phyloP scores from a whole-genome alignment of 1,140 invertebrate species.

The Panagrolaimus sp. region DNA sequence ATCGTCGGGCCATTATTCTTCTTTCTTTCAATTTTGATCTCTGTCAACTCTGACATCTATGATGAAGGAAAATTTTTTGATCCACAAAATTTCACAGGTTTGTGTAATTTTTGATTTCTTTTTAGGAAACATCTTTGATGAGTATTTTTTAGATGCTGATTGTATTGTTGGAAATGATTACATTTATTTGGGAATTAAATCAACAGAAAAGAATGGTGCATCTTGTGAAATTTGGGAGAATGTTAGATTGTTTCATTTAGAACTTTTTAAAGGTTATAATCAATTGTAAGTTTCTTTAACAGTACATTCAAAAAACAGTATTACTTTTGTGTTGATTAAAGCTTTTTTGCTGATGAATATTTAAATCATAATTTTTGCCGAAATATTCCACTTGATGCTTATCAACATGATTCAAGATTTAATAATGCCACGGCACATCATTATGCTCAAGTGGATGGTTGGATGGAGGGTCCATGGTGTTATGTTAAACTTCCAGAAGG shows the following conservation, averaged over 20 bases:
- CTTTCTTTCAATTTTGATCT: not conserved
- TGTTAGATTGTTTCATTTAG: not conserved
- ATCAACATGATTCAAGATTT: constrained; percentile 4
- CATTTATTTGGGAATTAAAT: constrained; percentile 15
- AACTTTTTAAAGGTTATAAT: constrained; percentile 20
- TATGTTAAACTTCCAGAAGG: constrained; percentile 8
- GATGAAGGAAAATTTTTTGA: constrained; percentile 17
- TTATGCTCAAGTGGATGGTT: constrained; percentile 15
- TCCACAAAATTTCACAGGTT: constrained; percentile 19
- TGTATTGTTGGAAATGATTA: constrained; percentile 12
- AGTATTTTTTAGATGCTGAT: constrained; percentile 20
- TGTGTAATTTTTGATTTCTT: constrained; percentile 2
- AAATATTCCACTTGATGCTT: constrained; percentile 1
- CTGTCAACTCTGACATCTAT: not conserved
- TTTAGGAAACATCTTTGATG: not conserved
- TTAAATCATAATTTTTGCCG: constrained; percentile 18
- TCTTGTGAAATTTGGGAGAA: not conserved
- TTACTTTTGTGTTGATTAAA: not conserved
- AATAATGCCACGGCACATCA: constrained; percentile 22
- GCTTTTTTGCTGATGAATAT: constrained; percentile 21
- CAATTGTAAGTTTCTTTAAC: constrained; percentile 18
- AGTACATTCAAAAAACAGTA: not conserved
- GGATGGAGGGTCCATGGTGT: constrained; percentile 22
- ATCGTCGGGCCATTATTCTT: not conserved
- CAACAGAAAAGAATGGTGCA: not conserved